Conservation (phyloP, 2,797 vertebrate genomes). For the Glossophaga mutica region DNA sequence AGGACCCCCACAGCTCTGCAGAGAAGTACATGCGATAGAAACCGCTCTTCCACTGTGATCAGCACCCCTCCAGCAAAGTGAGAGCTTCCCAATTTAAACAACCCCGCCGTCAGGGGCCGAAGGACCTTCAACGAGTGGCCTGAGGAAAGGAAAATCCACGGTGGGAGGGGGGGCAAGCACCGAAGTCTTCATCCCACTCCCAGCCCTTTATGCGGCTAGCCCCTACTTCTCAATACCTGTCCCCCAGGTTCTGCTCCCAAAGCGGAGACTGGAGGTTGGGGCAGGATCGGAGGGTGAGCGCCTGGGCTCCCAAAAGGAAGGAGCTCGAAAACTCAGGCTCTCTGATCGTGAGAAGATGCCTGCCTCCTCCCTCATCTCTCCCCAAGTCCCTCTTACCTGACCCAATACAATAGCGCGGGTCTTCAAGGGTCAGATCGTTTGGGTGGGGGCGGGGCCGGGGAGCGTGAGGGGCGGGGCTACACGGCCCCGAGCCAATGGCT, state of each 20-base stretch:
- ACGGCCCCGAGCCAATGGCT: not conserved
- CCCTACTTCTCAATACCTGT: not conserved
- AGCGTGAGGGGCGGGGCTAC: not conserved
- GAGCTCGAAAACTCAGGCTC: not conserved
- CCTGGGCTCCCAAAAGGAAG: not conserved
- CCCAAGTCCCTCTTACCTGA: not conserved
- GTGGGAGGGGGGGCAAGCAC: not conserved
- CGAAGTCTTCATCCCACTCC: not conserved
- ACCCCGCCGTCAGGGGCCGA: not conserved
- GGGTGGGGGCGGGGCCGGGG: not conserved
- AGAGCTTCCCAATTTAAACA: not conserved
- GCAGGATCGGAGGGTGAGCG: not conserved
- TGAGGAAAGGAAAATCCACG: not conserved
- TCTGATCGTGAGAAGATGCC: not conserved
- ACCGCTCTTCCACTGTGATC: not conserved
- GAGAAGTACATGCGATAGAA: not conserved
- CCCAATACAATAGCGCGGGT: rapidly evolving
- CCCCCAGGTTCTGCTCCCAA: not conserved
- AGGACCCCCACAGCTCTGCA: too few species aligned
- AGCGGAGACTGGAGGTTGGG: not conserved
- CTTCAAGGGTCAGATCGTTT: not conserved
- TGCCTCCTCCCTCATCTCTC: too few species aligned
- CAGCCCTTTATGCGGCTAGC: not conserved
- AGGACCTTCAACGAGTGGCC: too few species aligned
- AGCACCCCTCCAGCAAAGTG: not conserved